Conservation (phyloP, 2,797 vertebrate genomes). For the Rhynchonycteris naso region DNA sequence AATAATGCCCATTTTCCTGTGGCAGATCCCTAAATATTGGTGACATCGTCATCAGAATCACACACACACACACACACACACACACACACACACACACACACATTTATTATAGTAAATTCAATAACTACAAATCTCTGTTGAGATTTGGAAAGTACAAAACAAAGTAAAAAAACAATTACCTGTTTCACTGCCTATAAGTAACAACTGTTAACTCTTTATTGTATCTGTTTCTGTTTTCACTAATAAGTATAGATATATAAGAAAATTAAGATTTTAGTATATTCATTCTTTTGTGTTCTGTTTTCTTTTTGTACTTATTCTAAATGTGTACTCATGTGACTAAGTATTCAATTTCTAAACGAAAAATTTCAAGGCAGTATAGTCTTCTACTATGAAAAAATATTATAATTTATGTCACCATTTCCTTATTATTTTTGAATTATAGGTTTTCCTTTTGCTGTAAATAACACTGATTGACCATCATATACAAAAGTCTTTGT, state of each 20-base stretch:
- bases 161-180: background rate
- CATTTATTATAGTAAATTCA: background rate
- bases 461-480: background rate
- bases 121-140: background rate
- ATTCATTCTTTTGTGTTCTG: background rate
- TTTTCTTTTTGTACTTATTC: background rate
- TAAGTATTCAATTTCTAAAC: background rate
- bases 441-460: background rate
- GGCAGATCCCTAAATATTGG: background rate
- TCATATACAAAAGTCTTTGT: background rate
- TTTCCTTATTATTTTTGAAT: background rate
- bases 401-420: background rate
- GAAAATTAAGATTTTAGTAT: background rate
- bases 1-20: background rate
- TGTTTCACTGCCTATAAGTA: background rate
- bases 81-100: background rate
- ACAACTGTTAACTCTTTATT: background rate
- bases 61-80: too few relatives aligned
- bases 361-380: background rate
- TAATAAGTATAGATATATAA: background rate
- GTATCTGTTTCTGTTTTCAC: background rate
- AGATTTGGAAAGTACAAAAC: constrained; percentile 9
- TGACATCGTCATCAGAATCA: background rate
- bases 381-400: background rate
- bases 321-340: background rate